Base-by-base conservation (phyloP, 2,797 vertebrate genomes). In the Bradypus variegatus region DNA sequence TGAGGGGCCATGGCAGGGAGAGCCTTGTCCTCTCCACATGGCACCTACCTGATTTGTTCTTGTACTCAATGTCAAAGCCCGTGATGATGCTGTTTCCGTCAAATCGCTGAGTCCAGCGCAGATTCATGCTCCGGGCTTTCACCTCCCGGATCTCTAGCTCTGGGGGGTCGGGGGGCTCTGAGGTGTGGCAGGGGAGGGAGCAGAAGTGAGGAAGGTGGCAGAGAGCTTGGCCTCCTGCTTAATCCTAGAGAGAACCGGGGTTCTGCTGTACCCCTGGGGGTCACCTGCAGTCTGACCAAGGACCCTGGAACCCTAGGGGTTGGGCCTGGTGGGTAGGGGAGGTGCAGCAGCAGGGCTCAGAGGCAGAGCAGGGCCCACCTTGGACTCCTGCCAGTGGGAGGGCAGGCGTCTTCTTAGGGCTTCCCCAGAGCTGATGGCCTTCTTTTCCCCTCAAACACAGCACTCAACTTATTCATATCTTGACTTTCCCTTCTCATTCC, bases 61-160 rank as follows among this genome's bases (percentile, higher is more conserved):
- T 99, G 97, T 99, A 99, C 93, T 99, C 99, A 0, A 99, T 99
- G 92, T 99, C 99, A 1, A 99, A 99, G n/a, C 99, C 99, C 0
- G 99, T 99, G 97, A 99, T 99, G 97, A 99, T 99, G 97, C 99
- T 99, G 98, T 99, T 99, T 86, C 99, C 99, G 0, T 99, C 99
- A 3, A 99, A 99, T n/a, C 99, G 96, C 96, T 99, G 99, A 0
- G 99, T 99, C 99, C 99, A 99, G 79, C 99, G 97, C 85, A 99
- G 96, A 94, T 99, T 99, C 99, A 99, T 99, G 84, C 99, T 99
- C n/a, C 99, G 98, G 95, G 99, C 98, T 95, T 99, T 99, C 80
- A 99, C 99, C 96, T 99, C 99, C 0, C 98, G 98, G 91, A 99
- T 98, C 96, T 99, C 99, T 92, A 99, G 97, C 96, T 99, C 99